A percentile compares a stretch with the other conserved stretches of the same genome.
phyloP scores from a whole-genome alignment of 2,113 vertebrate species.

The Mormyrus iriodes region DNA sequence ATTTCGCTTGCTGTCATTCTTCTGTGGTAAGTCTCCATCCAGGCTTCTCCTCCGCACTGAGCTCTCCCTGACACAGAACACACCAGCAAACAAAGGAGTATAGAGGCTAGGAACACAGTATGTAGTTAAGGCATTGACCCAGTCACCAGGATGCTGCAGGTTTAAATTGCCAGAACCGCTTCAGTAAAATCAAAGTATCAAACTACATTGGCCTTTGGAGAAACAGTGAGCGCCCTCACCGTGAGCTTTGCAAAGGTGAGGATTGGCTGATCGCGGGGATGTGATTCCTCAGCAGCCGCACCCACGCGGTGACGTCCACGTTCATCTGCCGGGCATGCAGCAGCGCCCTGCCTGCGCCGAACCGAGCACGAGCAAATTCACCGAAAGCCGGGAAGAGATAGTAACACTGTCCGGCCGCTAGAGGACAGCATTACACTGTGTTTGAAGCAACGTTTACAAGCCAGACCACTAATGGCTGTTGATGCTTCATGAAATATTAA shows the following conservation, averaged over 20 bases:
- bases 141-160: neutral
- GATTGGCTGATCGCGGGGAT: constrained; percentile 57
- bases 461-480: neutral
- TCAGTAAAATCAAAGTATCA: neutral
- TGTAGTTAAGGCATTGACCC: neutral
- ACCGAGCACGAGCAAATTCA: neutral
- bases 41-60: constrained; percentile 75
- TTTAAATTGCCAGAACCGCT: neutral
- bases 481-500: neutral
- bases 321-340: constrained; percentile 82
- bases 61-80: constrained; percentile 61
- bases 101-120: neutral
- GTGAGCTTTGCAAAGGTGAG: neutral
- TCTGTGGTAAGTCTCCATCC: constrained; percentile 60
- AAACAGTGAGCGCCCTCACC: neutral
- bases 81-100: neutral
- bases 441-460: neutral
- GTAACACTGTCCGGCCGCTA: neutral
- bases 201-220: neutral
- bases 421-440: neutral
- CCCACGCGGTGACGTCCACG: constrained; percentile 80
- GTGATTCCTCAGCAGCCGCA: constrained; percentile 72
- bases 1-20: constrained; percentile 58
- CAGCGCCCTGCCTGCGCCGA: constrained; percentile 68
- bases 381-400: neutral